A percentile compares a stretch with the other conserved stretches of the same genome.
Conservation (phyloP, 2,113 vertebrate genomes). For the Seriola dumerili region DNA sequence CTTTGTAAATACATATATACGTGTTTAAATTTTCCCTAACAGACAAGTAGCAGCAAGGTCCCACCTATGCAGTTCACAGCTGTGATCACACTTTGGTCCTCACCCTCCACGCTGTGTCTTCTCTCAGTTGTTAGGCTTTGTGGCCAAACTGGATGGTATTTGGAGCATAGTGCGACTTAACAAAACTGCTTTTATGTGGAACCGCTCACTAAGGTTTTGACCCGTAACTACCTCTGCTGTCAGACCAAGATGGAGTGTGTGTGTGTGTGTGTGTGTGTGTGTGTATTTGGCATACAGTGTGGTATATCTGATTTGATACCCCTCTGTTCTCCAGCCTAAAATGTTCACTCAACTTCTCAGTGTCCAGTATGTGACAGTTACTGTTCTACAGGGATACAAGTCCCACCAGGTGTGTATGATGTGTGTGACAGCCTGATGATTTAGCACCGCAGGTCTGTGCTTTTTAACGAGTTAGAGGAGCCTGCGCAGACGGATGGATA, state of each 20-base stretch:
- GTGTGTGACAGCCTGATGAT: slow-evolving; percentile 73
- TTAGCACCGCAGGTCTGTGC: slow-evolving; percentile 61
- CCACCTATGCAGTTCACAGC: slow-evolving; percentile 16
- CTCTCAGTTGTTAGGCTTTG: slow-evolving; percentile 32
- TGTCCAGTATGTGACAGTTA: slow-evolving; percentile 67
- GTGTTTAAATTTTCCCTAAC: background rate
- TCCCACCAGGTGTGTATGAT: slow-evolving; percentile 76
- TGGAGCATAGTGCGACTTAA: slow-evolving; percentile 42
- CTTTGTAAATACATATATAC: slow-evolving; percentile 18
- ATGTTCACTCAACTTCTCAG: slow-evolving; percentile 38
- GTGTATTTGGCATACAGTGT: slow-evolving; percentile 13
- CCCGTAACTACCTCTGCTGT: slow-evolving; percentile 50
- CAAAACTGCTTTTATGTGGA: slow-evolving; percentile 70
- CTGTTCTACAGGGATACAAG: slow-evolving; percentile 73
- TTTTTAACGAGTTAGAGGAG: slow-evolving; percentile 77
- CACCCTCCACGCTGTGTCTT: slow-evolving; percentile 9
- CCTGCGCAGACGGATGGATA: slow-evolving; percentile 60
- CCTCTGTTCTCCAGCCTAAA: slow-evolving; percentile 42
- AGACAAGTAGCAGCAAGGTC: slow-evolving; percentile 7
- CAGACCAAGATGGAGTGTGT: slow-evolving; percentile 46
- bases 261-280: slow-evolving; percentile 18
- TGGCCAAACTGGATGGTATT: slow-evolving; percentile 47
- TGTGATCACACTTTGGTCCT: slow-evolving; percentile 26
- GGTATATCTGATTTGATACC: slow-evolving; percentile 46
- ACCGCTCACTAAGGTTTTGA: slow-evolving; percentile 54